Percentiles rank a stretch among this genome's conserved stretches.
Evolutionary conservation across 2,797 vertebrate species (phyloP).

Genomic region (Arrhamphus sclerolepis): DNA sequence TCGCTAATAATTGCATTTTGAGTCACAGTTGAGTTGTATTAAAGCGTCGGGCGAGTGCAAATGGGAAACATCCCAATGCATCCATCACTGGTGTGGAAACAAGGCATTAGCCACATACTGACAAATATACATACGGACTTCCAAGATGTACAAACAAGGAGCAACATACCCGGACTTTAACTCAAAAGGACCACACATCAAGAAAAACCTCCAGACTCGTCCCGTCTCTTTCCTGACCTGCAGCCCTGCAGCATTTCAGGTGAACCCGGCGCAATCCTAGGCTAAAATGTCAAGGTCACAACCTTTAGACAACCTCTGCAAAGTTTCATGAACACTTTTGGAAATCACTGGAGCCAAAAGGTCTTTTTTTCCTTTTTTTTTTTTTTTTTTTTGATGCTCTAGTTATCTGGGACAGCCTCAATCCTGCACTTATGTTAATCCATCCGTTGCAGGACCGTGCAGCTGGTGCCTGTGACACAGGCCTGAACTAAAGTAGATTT

Average conservation of each 20-base stretch:
- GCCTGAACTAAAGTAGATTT: conserved; percentile 73
- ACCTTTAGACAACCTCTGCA: conserved; percentile 36
- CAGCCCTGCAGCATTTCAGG: neutral
- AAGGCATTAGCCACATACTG: no score
- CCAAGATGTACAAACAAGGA: no score
- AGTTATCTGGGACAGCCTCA: conserved; percentile 73
- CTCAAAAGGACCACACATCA: no score
- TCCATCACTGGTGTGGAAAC: no score
- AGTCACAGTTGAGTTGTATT: no score
- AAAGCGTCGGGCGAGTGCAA: no score
- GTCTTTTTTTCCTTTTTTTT: conserved; percentile 26
- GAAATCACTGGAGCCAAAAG: conserved; percentile 45
- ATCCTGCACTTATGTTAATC: conserved; percentile 73
- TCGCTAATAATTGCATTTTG: no score
- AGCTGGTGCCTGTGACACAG: conserved; percentile 58
- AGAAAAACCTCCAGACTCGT: no score
- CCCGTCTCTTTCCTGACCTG: neutral
- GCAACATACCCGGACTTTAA: no score
- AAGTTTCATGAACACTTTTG: conserved; percentile 47
- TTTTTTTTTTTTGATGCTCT: conserved; percentile 35
- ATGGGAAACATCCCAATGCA: no score
- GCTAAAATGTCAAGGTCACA: neutral
- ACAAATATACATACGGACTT: no score
- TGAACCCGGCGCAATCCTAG: neutral
- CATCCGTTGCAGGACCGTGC: conserved; percentile 53